These are phyloP conservation scores for Phrixothrix hirtus DNA, from an alignment of 2,888 invertebrate species.

Conservation along the genomic window DNA sequence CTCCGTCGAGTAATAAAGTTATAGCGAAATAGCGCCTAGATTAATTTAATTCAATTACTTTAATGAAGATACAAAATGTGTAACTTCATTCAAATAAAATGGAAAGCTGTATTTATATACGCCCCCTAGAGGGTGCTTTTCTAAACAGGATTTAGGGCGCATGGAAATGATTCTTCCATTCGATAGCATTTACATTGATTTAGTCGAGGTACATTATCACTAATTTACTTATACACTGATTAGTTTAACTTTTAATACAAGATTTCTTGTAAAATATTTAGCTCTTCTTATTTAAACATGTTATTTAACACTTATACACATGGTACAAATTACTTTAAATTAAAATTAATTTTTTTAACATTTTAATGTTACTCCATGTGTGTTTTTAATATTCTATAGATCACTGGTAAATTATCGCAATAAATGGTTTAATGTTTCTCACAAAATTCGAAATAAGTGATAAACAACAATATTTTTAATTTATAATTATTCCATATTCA, in stretches of 20 bases:
- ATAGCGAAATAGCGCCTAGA: constrained; percentile 54
- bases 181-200: constrained; percentile 46
- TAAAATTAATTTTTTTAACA: too few species aligned
- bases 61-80: constrained; percentile 61
- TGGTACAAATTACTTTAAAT: too few species aligned
- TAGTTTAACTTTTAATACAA: background rate
- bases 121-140: constrained; percentile 31
- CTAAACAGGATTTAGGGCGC: constrained; percentile 41
- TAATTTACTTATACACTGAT: constrained; percentile 7
- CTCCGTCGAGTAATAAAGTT: constrained; percentile 51
- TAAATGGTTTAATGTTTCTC: too few species aligned
- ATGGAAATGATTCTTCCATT: constrained; percentile 45
- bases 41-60: constrained; percentile 63
- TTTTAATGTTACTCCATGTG: too few species aligned
- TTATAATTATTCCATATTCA: too few species aligned
- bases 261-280: background rate
- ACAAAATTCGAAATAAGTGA: too few species aligned
- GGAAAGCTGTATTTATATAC: constrained; percentile 40
- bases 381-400: too few species aligned
- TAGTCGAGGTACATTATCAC: constrained; percentile 14
- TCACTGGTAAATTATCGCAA: too few species aligned
- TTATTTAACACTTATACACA: too few species aligned
- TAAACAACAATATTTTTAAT: too few species aligned
- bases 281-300: background rate
- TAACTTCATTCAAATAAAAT: constrained; percentile 44